Evolutionary conservation across 2,888 invertebrate species (phyloP), one percentile per base, ranked within the genome.

Genomic region (Chrysotoxum bicinctum): DNA sequence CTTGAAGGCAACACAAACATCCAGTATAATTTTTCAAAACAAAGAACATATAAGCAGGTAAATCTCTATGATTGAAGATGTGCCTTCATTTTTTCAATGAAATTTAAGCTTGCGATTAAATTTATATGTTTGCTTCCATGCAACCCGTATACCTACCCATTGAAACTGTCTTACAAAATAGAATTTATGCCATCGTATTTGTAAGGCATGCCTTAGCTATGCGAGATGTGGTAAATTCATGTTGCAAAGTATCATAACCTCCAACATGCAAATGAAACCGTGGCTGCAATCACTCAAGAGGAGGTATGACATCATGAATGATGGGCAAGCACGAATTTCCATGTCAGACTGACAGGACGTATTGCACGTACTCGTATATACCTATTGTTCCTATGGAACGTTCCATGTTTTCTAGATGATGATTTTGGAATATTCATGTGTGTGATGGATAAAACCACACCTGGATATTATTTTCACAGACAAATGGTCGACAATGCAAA

Each of bases 101-200:
- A 62, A 54, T 69, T 43, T 77, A 16, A 69, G 12, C 21, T 43
- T 21, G 16, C n/a, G 30, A 50, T 60, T 26, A 14, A 8, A n/a
- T 23, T 4, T n/a, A 19, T 14, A n/a, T 14, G 5, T 60, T 26
- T 21, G 6, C 21, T 26, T 40, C 23, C 40, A 66, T 7, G 8
- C 58, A 14, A 9, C 16, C 0, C 4, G 0, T 1, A 19, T 3
- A 0, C 6, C 3, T 21, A 48, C 7, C 48, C 32, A 80, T 62
- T 58, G 35, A 68, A 19, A 43, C 60, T 69, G 80, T 80, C 74
- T 45, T 80, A 19, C 35, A 74, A 52, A n/a, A 48, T 45, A 62
- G 45, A 75, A 80, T 75, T 69, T 80, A 80, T 80, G 60, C 45
- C 69, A 70, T 19, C 54, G 9, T 37, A 75, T 80, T 75, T 80